These are phyloP conservation scores for Patiria pectinifera DNA, from an alignment of 53 echinoderm and acorn worm species.

Conservation along the genomic window DNA sequence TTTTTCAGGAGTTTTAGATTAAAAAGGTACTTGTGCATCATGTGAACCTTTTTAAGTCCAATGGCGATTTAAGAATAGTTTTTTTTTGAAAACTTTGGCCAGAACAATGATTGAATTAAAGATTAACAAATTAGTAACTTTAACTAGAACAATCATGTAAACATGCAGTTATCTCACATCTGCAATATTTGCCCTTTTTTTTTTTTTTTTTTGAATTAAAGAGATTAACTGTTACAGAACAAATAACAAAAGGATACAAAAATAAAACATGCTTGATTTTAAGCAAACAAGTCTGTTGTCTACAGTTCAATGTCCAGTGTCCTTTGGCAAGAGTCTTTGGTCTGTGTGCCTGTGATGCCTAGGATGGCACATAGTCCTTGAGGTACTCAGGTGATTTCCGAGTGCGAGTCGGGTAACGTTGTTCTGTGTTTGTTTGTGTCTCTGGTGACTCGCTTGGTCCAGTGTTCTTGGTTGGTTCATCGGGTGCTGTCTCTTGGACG, in stretches of 20 bases:
- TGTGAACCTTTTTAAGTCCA: neutral
- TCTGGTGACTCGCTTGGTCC: neutral
- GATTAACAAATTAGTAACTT: too few relatives aligned
- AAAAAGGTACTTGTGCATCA: neutral
- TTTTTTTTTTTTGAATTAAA: too few relatives aligned
- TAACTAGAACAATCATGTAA: too few relatives aligned
- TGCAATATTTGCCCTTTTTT: too few relatives aligned
- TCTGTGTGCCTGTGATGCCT: neutral
- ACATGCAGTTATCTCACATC: too few relatives aligned
- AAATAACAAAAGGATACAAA: too few relatives aligned
- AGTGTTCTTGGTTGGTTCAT: neutral
- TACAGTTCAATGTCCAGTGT: neutral
- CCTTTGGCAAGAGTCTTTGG: neutral
- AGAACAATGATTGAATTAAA: too few relatives aligned
- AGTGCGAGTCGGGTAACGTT: too few relatives aligned
- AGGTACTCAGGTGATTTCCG: neutral
- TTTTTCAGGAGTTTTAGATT: neutral
- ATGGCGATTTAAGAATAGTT: neutral
- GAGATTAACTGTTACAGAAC: too few relatives aligned
- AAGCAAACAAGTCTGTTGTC: neutral
- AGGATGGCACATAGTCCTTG: slow-evolving; percentile 5
- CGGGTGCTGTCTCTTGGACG: neutral
- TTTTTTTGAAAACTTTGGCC: too few relatives aligned
- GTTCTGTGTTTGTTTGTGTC: neutral
- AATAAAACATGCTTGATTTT: too few relatives aligned